Evolutionary conservation across 2,113 vertebrate species (phyloP).

Genomic region (Bagarius yarrelli): DNA sequence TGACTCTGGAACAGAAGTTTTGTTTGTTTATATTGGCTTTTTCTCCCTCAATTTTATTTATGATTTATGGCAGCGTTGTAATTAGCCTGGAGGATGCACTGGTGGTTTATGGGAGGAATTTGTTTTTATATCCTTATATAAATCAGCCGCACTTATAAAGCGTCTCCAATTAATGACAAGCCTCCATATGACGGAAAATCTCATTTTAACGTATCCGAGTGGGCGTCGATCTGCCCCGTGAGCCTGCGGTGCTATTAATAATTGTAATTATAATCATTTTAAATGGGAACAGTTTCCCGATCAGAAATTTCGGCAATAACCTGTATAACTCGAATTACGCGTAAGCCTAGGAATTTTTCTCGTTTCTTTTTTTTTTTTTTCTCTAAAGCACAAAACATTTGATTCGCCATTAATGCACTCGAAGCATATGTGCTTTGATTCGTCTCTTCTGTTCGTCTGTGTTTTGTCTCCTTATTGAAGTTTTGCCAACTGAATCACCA

Average conservation of each 20-base stretch:
- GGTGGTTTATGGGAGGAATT: conserved; percentile 71
- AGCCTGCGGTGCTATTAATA: conserved; percentile 35
- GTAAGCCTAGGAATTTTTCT: neutral
- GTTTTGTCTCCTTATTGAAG: conserved; percentile 58
- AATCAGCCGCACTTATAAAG: conserved; percentile 73
- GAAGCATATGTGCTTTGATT: conserved; percentile 59
- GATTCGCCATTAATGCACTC: conserved; percentile 43
- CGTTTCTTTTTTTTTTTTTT: conserved; percentile 23
- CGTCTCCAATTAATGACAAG: conserved; percentile 63
- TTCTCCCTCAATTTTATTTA: conserved; percentile 59
- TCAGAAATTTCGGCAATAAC: neutral
- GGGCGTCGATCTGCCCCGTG: neutral
- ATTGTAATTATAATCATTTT: conserved; percentile 19
- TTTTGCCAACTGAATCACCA: conserved; percentile 54
- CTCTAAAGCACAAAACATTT: conserved; percentile 41
- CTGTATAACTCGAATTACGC: neutral
- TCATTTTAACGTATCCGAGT: conserved; percentile 40
- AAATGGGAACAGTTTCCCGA: conserved; percentile 18
- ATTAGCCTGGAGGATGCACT: conserved; percentile 75
- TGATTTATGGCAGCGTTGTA: conserved; percentile 72
- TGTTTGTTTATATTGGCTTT: conserved; percentile 70
- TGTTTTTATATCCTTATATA: conserved; percentile 72
- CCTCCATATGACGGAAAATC: conserved; percentile 64
- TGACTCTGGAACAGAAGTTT: conserved; percentile 63
- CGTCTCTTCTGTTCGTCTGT: conserved; percentile 40